These are phyloP conservation scores for Propithecus coquereli DNA, from an alignment of 2,113 vertebrate genomes.

Conservation along the genomic window DNA sequence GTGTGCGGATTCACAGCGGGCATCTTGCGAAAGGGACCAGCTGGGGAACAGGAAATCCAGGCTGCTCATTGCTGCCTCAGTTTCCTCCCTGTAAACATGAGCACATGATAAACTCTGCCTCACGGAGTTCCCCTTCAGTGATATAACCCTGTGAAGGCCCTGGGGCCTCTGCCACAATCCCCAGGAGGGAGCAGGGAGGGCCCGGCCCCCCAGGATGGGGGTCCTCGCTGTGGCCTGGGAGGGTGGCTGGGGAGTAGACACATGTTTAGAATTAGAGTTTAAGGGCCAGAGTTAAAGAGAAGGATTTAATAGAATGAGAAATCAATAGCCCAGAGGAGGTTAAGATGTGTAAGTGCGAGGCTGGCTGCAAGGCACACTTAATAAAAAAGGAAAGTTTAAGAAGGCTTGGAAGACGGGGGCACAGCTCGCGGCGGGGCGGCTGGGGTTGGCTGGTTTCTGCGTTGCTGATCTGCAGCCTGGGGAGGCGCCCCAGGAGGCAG, in stretches of 20 bases:
- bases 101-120: fast-evolving
- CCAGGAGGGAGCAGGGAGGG: neutral
- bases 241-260: neutral
- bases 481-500: neutral
- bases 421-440: fast-evolving
- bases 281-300: constrained; percentile 31
- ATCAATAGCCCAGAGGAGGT: constrained; percentile 62
- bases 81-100: neutral
- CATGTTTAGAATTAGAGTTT: neutral
- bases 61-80: neutral
- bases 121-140: neutral
- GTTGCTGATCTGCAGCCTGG: neutral
- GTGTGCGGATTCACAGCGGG: neutral
- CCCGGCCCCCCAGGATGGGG: neutral
- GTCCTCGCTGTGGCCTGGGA: neutral
- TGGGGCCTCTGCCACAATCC: neutral
- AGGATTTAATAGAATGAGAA: constrained; percentile 46
- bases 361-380: constrained; percentile 30
- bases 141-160: neutral
- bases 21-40: fast-evolving
- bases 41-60: neutral
- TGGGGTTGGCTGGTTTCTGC: no score
- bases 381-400: constrained; percentile 50
- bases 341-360: constrained; percentile 56
- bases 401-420: neutral